Base-by-base conservation (phyloP, 2,113 vertebrate genomes). In the Petrocephalus zakoni region DNA sequence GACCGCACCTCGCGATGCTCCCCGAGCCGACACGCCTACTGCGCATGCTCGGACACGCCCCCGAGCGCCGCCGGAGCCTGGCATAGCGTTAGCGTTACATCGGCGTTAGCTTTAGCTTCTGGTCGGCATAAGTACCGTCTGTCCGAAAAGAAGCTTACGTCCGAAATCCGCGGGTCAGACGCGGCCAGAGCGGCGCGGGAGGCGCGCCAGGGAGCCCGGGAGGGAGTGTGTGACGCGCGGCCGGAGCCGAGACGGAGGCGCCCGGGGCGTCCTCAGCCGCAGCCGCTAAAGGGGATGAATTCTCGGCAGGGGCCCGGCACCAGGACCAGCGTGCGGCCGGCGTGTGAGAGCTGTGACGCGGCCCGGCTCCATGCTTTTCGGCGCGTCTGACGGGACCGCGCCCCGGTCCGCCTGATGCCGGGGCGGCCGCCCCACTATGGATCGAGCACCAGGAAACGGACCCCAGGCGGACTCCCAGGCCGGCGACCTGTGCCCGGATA, bases 401-500 rank as follows among this genome's bases (percentile, higher is more conserved):
- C 49, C 21, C 15, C 29, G 1, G 5, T 42, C 29, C 37, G 34
- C 72, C 29, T 78, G 72, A 78, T 78, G 72, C 72, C 72, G 72
- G 72, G 29, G 13, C 29, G 19, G 2, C 72, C 5, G 72, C 72
- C 72, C 13, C 34, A 78, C 34, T 9, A 85, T 85, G 82, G 82
- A 85, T 13, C 46, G n/a, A 47, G n/a, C 3, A 46, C 47, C 37
- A 47, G 81, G 42, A 22, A 84, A 84, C 42, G 81, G 81, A 84
- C 81, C 46, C 81, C 81, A 46, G 42, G 2, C 81, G 37, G 81
- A 95, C 72, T 90, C 93, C 0, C 96, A 96, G 87, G 90, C 93
- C 87, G 90, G 91, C 0, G 96, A 97, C 87, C 95, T 87, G 75
- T 95, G 93, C 90, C 95, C 97, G 91, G 97, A 99, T 92, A 97